Evolutionary conservation across 2,888 invertebrate genomes (phyloP).

Genomic region (Diachrysia chrysitis): DNA sequence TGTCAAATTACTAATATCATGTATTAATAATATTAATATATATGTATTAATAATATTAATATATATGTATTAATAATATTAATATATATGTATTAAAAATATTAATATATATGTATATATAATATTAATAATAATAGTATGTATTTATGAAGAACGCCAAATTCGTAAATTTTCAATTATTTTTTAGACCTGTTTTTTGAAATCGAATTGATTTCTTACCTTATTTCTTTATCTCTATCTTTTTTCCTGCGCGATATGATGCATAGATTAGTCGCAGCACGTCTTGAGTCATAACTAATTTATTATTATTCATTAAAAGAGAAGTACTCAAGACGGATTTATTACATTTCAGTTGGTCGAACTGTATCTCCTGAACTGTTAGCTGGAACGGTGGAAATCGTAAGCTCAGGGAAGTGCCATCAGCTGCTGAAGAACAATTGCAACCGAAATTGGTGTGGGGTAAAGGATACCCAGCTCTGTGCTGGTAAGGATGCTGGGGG

Average conservation of each 20-base stretch:
- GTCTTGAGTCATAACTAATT: too few relatives aligned
- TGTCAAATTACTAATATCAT: too few relatives aligned
- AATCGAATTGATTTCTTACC: neutral
- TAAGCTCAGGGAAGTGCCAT: conserved; percentile 64
- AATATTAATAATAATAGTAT: too few relatives aligned
- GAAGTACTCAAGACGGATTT: neutral
- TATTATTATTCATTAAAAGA: neutral
- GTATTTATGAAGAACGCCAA: too few relatives aligned
- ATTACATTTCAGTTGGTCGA: conserved; percentile 49
- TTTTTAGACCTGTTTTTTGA: neutral
- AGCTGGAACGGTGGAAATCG: conserved; percentile 66
- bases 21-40: too few relatives aligned
- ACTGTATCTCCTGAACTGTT: conserved; percentile 68
- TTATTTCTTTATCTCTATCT: too few relatives aligned
- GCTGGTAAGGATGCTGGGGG: conserved; percentile 74
- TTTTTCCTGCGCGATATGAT: too few relatives aligned
- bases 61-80: too few relatives aligned
- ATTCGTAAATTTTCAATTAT: neutral
- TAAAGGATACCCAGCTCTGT: conserved; percentile 72
- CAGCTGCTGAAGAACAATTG: conserved; percentile 56
- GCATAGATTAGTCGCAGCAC: too few relatives aligned
- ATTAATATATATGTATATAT: too few relatives aligned
- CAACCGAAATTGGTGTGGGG: conserved; percentile 70
- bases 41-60: too few relatives aligned
- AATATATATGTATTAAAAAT: too few relatives aligned